These are phyloP conservation scores for Adelphocoris suturalis DNA, from an alignment of 2,888 invertebrate genomes.

Conservation along the genomic window DNA sequence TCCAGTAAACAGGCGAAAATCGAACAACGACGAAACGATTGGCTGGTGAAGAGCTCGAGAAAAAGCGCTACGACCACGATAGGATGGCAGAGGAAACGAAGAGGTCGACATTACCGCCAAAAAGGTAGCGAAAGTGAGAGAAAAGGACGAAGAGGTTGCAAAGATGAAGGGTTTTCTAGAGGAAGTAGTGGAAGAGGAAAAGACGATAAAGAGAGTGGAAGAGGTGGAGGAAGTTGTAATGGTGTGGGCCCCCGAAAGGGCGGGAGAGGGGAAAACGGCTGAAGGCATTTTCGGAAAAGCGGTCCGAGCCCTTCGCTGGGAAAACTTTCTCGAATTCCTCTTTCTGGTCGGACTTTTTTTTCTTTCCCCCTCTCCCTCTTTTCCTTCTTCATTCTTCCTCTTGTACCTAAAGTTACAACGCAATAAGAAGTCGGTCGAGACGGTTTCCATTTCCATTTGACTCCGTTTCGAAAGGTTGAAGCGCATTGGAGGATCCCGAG, in stretches of 20 bases:
- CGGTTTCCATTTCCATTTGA: neutral
- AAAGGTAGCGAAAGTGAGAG: slow-evolving; percentile 24
- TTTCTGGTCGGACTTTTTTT: neutral
- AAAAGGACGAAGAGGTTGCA: neutral
- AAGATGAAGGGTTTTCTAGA: too few species aligned
- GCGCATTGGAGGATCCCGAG: neutral
- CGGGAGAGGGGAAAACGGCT: neutral
- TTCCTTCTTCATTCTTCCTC: neutral
- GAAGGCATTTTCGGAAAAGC: slow-evolving; percentile 9
- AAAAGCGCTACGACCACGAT: neutral
- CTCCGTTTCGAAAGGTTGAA: neutral
- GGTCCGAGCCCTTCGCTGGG: neutral
- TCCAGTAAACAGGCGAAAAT: neutral
- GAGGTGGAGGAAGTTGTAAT: slow-evolving; percentile 5
- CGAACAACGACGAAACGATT: neutral
- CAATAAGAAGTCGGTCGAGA: neutral
- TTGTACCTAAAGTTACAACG: neutral
- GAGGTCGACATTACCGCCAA: slow-evolving; percentile 11
- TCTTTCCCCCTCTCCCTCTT: neutral
- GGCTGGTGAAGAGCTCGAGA: neutral
- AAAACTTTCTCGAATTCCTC: slow-evolving; percentile 21
- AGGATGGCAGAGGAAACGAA: slow-evolving; percentile 25
- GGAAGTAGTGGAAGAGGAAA: neutral
- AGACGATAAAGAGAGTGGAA: slow-evolving; percentile 8
- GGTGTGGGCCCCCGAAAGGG: neutral